phyloP scores from a whole-genome alignment of 30 jellyfish, hydroid and myxozoan species.

The Hydractinia echinata region DNA sequence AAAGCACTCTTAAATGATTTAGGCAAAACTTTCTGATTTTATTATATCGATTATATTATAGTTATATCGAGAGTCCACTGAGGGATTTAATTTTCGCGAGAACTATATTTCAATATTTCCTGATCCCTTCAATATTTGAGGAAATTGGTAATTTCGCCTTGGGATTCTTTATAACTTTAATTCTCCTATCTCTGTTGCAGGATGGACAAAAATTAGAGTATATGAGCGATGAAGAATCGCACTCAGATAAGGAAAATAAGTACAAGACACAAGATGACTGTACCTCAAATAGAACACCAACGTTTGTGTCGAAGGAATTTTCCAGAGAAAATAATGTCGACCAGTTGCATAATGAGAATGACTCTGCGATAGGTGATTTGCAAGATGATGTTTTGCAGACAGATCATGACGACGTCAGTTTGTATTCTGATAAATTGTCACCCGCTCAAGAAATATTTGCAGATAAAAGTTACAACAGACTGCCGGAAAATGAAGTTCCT shows the following conservation, averaged over 20 bases:
- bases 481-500: background rate
- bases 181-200: too few species aligned
- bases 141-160: too few species aligned
- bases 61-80: too few species aligned
- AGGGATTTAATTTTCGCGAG: too few species aligned
- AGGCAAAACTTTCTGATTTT: too few species aligned
- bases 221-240: background rate
- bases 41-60: too few species aligned
- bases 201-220: too few species aligned
- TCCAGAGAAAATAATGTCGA: background rate
- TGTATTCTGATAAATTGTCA: background rate
- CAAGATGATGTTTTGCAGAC: background rate
- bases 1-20: too few species aligned
- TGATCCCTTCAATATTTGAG: too few species aligned
- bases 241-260: constrained; percentile 1
- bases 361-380: background rate
- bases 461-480: background rate
- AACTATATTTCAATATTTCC: too few species aligned
- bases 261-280: background rate
- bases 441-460: too few species aligned
- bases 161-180: too few species aligned
- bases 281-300: background rate
- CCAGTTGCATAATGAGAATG: background rate
- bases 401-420: background rate
- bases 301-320: background rate